Evolutionary conservation across 2,797 vertebrate species (phyloP).

Genomic region (Nyctibius grandis): DNA sequence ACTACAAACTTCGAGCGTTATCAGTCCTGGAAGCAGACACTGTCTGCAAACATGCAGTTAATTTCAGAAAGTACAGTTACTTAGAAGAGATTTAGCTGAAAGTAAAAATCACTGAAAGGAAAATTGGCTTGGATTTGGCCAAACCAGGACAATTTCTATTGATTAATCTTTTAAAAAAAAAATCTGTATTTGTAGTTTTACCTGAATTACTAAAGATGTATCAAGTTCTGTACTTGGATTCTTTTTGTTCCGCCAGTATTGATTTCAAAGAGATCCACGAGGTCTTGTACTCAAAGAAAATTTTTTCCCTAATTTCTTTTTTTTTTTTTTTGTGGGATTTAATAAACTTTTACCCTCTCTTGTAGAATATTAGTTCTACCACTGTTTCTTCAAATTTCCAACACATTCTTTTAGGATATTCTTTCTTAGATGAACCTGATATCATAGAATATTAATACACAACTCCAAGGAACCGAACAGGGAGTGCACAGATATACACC

Average conservation of each 20-base stretch:
- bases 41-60: no score
- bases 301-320: neutral
- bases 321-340: accelerated
- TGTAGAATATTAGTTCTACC: neutral
- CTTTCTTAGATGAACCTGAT: neutral
- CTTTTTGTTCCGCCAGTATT: neutral
- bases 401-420: neutral
- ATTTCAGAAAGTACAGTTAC: no score
- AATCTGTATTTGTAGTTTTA: neutral
- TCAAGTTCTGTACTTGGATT: neutral
- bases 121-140: no score
- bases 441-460: neutral
- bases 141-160: no score
- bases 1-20: no score
- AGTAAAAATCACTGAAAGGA: no score
- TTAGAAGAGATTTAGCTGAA: no score
- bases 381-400: neutral
- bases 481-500: neutral
- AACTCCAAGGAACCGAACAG: neutral
- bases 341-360: neutral
- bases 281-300: neutral
- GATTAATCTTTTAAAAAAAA: neutral
- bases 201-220: neutral
- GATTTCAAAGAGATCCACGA: neutral
- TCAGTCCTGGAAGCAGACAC: no score